Evolutionary conservation across 2,888 invertebrate genomes (phyloP).

Genomic region (Encarsia formosa): DNA sequence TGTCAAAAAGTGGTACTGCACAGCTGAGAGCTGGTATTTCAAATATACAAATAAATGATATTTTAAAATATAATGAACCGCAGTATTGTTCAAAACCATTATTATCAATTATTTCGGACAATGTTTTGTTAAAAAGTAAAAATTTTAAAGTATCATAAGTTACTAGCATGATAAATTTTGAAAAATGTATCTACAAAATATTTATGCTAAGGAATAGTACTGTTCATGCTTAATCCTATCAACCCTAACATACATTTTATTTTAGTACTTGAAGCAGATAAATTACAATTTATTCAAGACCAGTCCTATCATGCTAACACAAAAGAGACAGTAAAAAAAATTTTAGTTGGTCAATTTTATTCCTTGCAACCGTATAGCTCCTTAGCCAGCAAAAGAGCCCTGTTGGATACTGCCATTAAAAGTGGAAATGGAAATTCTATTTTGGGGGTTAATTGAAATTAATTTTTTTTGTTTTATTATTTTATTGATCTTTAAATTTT

Average conservation of each 20-base stretch:
- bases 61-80: constrained; percentile 36
- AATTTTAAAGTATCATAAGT: background rate
- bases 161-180: background rate
- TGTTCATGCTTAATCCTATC: too few species aligned
- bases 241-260: too few species aligned
- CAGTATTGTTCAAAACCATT: constrained; percentile 43
- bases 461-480: background rate
- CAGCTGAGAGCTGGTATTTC: constrained; percentile 49
- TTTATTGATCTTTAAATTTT: constrained; percentile 2
- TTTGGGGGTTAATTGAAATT: constrained; percentile 55
- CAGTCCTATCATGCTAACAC: constrained; percentile 43
- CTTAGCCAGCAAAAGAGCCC: constrained; percentile 61
- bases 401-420: constrained; percentile 68
- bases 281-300: constrained; percentile 37
- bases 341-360: constrained; percentile 54
- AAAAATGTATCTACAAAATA: constrained; percentile 5
- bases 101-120: constrained; percentile 51
- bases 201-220: too few species aligned
- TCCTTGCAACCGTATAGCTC: constrained; percentile 56
- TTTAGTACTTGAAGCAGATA: constrained; percentile 53
- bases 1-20: constrained; percentile 48
- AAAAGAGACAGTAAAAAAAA: constrained; percentile 54
- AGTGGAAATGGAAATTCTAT: constrained; percentile 76
- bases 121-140: constrained; percentile 47
- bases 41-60: constrained; percentile 35